Evolutionary conservation across 2,113 vertebrate species (phyloP).

Genomic region (Rhadina sibilatrix): DNA sequence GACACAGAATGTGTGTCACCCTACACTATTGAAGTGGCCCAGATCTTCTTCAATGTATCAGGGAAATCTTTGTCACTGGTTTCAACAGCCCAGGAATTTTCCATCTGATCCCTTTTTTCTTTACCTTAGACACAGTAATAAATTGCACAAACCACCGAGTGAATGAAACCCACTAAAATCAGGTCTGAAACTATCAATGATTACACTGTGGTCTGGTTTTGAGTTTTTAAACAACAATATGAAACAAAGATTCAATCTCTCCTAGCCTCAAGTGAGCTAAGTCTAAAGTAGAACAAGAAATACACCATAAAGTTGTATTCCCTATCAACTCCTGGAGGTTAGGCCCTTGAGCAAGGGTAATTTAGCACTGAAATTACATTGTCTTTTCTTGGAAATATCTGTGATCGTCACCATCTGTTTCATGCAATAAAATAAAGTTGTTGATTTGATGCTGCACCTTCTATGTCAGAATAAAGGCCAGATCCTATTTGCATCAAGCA

Average conservation of each 20-base stretch:
- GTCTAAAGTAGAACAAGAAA: neutral
- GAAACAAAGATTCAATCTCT: neutral
- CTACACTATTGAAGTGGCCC: neutral
- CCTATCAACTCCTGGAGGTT: neutral
- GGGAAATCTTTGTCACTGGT: neutral
- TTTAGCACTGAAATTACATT: constrained; percentile 45
- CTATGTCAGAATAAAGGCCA: constrained; percentile 45
- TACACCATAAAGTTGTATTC: neutral
- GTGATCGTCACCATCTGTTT: constrained; percentile 51
- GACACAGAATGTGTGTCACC: neutral
- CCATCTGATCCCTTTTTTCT: neutral
- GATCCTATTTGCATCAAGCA: constrained; percentile 41
- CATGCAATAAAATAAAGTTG: constrained; percentile 34
- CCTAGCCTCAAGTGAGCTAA: neutral
- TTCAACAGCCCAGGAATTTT: neutral
- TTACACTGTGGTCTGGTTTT: neutral
- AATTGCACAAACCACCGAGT: neutral
- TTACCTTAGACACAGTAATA: neutral
- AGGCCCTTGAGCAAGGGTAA: neutral
- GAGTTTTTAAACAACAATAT: neutral
- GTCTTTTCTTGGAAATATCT: constrained; percentile 47
- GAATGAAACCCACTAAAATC: neutral
- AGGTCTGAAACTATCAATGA: neutral
- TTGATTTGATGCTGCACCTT: constrained; percentile 33
- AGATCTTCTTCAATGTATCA: neutral